Evolutionary conservation across 2,888 invertebrate species (phyloP).

Genomic region (Dolichopus griseipennis): DNA sequence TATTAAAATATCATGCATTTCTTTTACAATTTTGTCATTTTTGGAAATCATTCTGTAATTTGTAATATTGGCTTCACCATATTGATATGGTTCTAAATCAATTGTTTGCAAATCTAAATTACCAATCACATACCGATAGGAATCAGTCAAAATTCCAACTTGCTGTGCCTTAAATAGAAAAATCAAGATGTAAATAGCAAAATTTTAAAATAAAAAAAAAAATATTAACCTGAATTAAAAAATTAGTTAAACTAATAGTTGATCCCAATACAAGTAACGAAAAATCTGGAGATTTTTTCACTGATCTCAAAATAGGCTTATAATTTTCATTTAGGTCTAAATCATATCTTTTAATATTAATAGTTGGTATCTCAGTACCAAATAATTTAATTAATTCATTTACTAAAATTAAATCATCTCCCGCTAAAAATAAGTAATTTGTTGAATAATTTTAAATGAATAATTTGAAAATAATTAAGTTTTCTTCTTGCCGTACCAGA

Average conservation of each 20-base stretch:
- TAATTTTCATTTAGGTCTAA: slow-evolving; percentile 60
- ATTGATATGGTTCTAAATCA: slow-evolving; percentile 66
- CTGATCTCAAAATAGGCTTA: slow-evolving; percentile 54
- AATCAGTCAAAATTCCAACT: slow-evolving; percentile 92
- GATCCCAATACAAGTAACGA: slow-evolving; percentile 67
- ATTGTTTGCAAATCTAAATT: slow-evolving; percentile 58
- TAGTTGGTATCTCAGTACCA: slow-evolving; percentile 47
- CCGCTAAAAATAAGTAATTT: slow-evolving; percentile 22
- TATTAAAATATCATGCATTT: slow-evolving; percentile 31
- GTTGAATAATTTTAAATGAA: not conserved
- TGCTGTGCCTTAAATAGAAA: slow-evolving; percentile 67
- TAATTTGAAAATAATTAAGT: not conserved
- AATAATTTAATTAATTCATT: slow-evolving; percentile 62
- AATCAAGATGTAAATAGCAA: not conserved
- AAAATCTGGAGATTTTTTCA: slow-evolving; percentile 58
- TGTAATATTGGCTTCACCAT: slow-evolving; percentile 76
- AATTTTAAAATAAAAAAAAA: slow-evolving; percentile 8
- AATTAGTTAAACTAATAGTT: slow-evolving; percentile 48
- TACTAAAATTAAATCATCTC: slow-evolving; percentile 55
- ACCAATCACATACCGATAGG: slow-evolving; percentile 74
- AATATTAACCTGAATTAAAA: slow-evolving; percentile 45
- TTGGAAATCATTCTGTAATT: slow-evolving; percentile 59
- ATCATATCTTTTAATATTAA: slow-evolving; percentile 56
- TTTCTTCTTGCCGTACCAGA: slow-evolving; percentile 27
- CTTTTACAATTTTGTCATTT: slow-evolving; percentile 46